Conservation (phyloP, 2,113 vertebrate genomes). For the Ranitomeya variabilis region DNA sequence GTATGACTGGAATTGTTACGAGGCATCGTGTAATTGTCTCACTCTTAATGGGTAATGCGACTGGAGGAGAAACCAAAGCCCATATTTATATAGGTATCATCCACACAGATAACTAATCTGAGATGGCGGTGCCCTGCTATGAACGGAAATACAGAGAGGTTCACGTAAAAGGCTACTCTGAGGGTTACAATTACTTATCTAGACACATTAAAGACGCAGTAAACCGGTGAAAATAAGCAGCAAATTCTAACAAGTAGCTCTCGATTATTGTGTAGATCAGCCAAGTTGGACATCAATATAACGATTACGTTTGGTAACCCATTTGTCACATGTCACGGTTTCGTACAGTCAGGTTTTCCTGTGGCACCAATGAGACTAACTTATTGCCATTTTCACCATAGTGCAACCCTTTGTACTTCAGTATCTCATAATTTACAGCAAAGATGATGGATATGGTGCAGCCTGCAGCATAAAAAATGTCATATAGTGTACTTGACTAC, state of each 20-base stretch:
- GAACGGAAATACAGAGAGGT: background rate
- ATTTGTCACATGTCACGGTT: too few relatives aligned
- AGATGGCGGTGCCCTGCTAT: background rate
- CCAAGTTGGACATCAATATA: background rate
- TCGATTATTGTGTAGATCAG: background rate
- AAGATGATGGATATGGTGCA: too few relatives aligned
- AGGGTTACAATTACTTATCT: background rate
- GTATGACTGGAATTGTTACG: constrained; percentile 17
- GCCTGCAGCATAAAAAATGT: too few relatives aligned
- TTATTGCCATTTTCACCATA: too few relatives aligned
- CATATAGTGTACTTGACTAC: too few relatives aligned
- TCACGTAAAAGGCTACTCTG: background rate
- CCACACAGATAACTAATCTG: background rate
- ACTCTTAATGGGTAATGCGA: background rate
- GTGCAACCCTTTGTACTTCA: too few relatives aligned
- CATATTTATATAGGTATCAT: background rate
- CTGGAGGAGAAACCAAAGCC: background rate
- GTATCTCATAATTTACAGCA: too few relatives aligned
- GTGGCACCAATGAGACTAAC: too few relatives aligned
- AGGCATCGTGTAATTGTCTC: background rate
- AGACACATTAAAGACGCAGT: background rate
- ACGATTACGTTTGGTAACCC: too few relatives aligned
- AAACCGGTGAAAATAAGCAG: background rate
- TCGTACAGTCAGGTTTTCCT: too few relatives aligned
- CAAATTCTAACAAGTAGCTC: background rate